Evolutionary conservation across 2,888 invertebrate genomes (phyloP).

Genomic region (Invenusta paracnida): DNA sequence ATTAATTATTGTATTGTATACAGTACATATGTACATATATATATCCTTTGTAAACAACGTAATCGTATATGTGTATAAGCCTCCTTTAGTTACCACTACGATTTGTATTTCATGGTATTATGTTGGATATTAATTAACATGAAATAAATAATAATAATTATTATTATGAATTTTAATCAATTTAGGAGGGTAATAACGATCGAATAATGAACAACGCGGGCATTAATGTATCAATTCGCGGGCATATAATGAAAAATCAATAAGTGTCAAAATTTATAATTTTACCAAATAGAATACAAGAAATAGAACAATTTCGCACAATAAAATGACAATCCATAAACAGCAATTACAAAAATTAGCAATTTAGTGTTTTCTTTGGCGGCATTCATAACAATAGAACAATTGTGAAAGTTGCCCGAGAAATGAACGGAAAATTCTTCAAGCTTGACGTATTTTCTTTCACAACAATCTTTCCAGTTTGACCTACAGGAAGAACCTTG

Average conservation of each 20-base stretch:
- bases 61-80: too few species aligned
- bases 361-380: slow-evolving; percentile 22
- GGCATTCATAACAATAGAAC: slow-evolving; percentile 26
- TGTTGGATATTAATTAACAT: too few species aligned
- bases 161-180: slow-evolving; percentile 21
- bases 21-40: too few species aligned
- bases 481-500: slow-evolving; percentile 23
- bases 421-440: slow-evolving; percentile 19
- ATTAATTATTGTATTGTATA: too few species aligned
- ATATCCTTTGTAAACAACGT: too few species aligned
- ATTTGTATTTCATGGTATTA: too few species aligned
- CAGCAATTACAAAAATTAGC: slow-evolving; percentile 26
- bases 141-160: not conserved
- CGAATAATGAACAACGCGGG: slow-evolving; percentile 20
- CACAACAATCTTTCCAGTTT: slow-evolving; percentile 25
- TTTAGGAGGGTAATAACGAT: slow-evolving; percentile 26
- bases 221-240: slow-evolving; percentile 8
- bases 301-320: slow-evolving; percentile 29
- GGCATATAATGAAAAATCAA: slow-evolving; percentile 23
- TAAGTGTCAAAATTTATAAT: slow-evolving; percentile 21
- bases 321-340: slow-evolving; percentile 23
- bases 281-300: slow-evolving; percentile 16
- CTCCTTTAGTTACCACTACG: too few species aligned
- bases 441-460: not conserved
- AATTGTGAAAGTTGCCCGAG: slow-evolving; percentile 26